phyloP scores from a whole-genome alignment of 2,797 vertebrate genomes.

The Anabacerthia variegaticeps region DNA sequence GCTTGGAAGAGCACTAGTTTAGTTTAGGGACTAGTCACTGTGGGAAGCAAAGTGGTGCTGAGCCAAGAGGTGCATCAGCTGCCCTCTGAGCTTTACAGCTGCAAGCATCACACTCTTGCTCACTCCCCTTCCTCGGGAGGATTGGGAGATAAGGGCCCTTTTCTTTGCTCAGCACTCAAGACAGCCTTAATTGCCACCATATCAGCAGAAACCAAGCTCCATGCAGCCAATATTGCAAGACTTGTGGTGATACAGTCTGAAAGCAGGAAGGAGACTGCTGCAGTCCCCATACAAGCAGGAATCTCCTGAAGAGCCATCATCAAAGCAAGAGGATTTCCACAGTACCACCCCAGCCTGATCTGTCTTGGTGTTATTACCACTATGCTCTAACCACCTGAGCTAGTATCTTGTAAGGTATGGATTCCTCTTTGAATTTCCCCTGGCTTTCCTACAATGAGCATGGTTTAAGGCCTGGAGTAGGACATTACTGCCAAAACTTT shows the following conservation, averaged over 20 bases:
- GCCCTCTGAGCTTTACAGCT: background rate
- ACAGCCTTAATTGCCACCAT: background rate
- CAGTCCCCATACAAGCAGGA: background rate
- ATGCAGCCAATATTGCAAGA: background rate
- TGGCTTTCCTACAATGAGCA: background rate
- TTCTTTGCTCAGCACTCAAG: slow-evolving; percentile 1
- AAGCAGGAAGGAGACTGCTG: background rate
- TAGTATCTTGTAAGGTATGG: background rate
- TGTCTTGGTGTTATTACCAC: background rate
- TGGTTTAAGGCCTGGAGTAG: background rate
- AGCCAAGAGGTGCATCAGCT: background rate
- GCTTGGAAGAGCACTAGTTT: background rate
- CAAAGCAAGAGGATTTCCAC: background rate
- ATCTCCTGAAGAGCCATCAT: background rate
- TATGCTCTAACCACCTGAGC: background rate
- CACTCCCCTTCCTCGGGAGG: background rate
- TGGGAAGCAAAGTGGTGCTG: background rate
- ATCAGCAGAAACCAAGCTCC: background rate
- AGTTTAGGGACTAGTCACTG: background rate
- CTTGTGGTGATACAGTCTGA: background rate
- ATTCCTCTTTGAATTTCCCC: background rate
- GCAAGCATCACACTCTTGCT: background rate
- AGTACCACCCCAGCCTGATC: background rate
- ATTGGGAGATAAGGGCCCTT: slow-evolving; percentile 5
- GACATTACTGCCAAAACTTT: background rate